Percentiles rank a stretch among this genome's conserved stretches.
Conservation (phyloP, 2,113 vertebrate species). For the Cromileptes altivelis region DNA sequence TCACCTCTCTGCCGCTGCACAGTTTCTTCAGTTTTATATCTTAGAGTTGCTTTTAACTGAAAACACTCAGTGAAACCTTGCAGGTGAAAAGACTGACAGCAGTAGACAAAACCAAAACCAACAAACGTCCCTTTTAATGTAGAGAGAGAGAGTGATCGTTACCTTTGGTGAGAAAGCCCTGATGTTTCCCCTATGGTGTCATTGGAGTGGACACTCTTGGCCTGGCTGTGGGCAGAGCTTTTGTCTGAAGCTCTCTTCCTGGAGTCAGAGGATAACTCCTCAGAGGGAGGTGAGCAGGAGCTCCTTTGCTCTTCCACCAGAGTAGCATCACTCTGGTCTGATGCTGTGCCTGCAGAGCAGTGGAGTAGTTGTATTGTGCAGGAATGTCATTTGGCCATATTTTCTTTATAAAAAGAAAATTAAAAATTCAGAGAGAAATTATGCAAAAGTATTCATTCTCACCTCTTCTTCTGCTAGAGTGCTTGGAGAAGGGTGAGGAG, state of each 20-base stretch:
- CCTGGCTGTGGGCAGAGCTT: slow-evolving; percentile 79
- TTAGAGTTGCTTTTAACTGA: not conserved
- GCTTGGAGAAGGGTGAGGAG: slow-evolving; percentile 87
- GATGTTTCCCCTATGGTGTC: slow-evolving; percentile 82
- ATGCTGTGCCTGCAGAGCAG: slow-evolving; percentile 50
- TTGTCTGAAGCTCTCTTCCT: slow-evolving; percentile 81
- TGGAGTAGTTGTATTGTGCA: not conserved
- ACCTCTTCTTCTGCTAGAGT: slow-evolving; percentile 87
- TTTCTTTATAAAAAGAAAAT: not conserved
- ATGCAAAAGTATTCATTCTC: not conserved
- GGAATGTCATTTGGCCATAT: not conserved
- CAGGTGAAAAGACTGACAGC: not conserved
- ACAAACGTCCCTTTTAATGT: not conserved
- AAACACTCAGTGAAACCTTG: not conserved
- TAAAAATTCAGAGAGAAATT: not conserved
- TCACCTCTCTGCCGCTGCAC: not conserved
- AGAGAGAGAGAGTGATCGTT: slow-evolving; percentile 29
- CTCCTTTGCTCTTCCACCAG: slow-evolving; percentile 85
- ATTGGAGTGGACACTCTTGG: slow-evolving; percentile 83
- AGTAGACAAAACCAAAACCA: not conserved
- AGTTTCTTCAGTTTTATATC: not conserved
- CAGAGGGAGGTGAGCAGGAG: slow-evolving; percentile 79
- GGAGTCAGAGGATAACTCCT: slow-evolving; percentile 80
- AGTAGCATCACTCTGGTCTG: slow-evolving; percentile 83
- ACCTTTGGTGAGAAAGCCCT: slow-evolving; percentile 86